These are phyloP conservation scores for Odontocolon sp. DNA, from an alignment of 2,888 invertebrate species.

Conservation along the genomic window DNA sequence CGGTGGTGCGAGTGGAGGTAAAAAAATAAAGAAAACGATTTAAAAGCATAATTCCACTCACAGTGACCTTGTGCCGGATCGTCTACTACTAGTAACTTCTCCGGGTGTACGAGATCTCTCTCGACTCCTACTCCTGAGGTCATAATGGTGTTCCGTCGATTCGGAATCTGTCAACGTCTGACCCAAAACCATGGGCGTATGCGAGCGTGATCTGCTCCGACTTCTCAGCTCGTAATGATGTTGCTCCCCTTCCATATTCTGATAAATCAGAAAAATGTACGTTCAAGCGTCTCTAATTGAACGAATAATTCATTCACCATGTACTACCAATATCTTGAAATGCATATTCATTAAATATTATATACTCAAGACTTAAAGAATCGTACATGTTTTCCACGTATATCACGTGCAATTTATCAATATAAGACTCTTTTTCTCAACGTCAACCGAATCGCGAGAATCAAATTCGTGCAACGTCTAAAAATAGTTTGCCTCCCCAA, in stretches of 20 bases:
- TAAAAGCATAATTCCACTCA: conserved; percentile 63
- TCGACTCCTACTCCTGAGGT: conserved; percentile 72
- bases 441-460: conserved; percentile 27
- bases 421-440: neutral
- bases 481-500: conserved; percentile 62
- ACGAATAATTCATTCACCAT: neutral
- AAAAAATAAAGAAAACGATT: neutral
- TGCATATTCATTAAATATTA: neutral
- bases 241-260: conserved; percentile 74
- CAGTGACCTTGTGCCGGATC: conserved; percentile 71
- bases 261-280: conserved; percentile 8
- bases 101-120: conserved; percentile 77
- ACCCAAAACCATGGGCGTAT: conserved; percentile 72
- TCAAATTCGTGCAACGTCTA: conserved; percentile 42
- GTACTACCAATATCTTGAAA: neutral
- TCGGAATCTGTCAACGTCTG: conserved; percentile 67
- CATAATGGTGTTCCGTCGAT: conserved; percentile 72
- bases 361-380: neutral
- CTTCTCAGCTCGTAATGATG: conserved; percentile 76
- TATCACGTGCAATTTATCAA: too few relatives aligned
- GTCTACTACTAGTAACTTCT: conserved; percentile 71
- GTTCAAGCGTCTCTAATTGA: neutral
- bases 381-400: neutral
- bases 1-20: neutral
- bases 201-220: conserved; percentile 77